phyloP scores from a whole-genome alignment of 2,113 vertebrate species.

The Nerophis ophidion region DNA sequence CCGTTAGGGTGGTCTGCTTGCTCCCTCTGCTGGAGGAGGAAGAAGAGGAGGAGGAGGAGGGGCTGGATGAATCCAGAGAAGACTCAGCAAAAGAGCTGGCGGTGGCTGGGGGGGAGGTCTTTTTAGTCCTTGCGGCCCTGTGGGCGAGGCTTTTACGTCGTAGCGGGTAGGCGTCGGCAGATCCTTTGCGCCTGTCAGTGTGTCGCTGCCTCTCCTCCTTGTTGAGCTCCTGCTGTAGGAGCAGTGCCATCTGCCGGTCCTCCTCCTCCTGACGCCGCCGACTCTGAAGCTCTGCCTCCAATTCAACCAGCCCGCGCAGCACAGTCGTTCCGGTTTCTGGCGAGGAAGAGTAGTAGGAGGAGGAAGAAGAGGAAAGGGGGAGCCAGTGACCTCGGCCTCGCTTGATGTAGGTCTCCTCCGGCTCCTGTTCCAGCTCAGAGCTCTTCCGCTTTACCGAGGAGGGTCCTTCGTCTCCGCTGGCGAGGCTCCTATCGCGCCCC shows the following conservation, averaged over 20 bases:
- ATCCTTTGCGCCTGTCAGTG: slow-evolving; percentile 79
- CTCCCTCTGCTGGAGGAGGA: slow-evolving; percentile 14
- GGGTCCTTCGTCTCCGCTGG: neutral
- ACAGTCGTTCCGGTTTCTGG: neutral
- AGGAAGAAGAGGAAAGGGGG: slow-evolving; percentile 2
- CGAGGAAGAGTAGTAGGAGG: neutral
- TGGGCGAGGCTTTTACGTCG: slow-evolving; percentile 39
- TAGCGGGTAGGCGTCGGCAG: slow-evolving; percentile 77
- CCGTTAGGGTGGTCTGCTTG: slow-evolving; percentile 58
- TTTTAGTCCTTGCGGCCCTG: neutral
- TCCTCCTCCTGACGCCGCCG: slow-evolving; percentile 81
- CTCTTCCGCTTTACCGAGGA: slow-evolving; percentile 52
- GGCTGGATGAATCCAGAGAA: neutral
- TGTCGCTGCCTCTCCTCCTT: slow-evolving; percentile 58
- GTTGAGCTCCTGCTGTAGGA: slow-evolving; percentile 79
- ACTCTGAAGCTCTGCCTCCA: slow-evolving; percentile 70
- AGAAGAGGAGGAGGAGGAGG: neutral
- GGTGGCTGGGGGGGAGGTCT: neutral
- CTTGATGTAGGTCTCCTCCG: slow-evolving; percentile 8
- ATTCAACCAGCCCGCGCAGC: slow-evolving; percentile 56
- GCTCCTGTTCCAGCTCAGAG: slow-evolving; percentile 9
- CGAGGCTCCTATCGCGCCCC: neutral
- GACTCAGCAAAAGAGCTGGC: neutral
- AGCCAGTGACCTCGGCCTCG: neutral
- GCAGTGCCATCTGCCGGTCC: slow-evolving; percentile 79